Evolutionary conservation across 2,888 invertebrate species (phyloP).

Genomic region (Dusona sp.): DNA sequence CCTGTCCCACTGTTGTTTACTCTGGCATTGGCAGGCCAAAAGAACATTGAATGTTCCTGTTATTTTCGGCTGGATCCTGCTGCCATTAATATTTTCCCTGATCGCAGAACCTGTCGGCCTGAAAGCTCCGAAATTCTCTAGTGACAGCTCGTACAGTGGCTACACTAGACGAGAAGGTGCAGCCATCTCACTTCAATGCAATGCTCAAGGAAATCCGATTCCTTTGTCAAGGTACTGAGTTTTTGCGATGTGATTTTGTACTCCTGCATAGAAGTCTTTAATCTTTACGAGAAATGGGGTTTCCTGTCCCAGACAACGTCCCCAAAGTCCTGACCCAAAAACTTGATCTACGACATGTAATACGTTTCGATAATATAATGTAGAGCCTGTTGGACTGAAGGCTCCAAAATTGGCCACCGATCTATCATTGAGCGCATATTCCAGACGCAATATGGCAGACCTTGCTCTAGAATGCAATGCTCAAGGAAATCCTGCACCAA

Average conservation of each 20-base stretch:
- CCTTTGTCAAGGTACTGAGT: conserved; percentile 79
- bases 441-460: conserved; percentile 75
- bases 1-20: conserved; percentile 60
- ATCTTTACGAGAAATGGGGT: background rate
- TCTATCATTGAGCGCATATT: conserved; percentile 82
- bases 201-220: conserved; percentile 87
- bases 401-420: conserved; percentile 87
- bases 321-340: background rate
- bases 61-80: conserved; percentile 80
- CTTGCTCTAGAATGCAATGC: conserved; percentile 89
- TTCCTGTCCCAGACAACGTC: conserved; percentile 52
- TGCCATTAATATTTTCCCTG: conserved; percentile 25
- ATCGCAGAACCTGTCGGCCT: conserved; percentile 87
- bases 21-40: background rate
- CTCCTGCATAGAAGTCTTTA: background rate
- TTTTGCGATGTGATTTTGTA: conserved; percentile 83
- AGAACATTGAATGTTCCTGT: conserved; percentile 38
- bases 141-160: conserved; percentile 73
- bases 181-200: conserved; percentile 83
- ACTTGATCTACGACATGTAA: background rate
- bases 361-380: background rate
- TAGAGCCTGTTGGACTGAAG: conserved; percentile 87
- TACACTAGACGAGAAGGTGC: conserved; percentile 65
- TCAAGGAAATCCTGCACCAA: conserved; percentile 89
- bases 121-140: conserved; percentile 85